phyloP scores from a whole-genome alignment of 2,797 vertebrate genomes.

The Glossophaga mutica region DNA sequence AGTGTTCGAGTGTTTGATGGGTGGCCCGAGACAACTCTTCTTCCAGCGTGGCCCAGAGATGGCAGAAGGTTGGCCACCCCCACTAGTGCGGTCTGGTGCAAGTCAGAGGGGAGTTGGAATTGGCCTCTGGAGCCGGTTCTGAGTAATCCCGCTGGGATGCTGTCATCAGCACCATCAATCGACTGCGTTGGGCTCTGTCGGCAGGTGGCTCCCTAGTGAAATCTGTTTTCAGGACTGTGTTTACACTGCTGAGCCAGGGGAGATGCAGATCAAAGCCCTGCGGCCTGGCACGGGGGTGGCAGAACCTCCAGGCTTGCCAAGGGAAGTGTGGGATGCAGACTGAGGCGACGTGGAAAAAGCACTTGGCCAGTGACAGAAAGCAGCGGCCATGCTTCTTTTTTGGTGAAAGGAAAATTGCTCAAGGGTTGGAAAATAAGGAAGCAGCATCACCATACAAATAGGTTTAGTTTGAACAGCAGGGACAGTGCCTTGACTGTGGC shows the following conservation, averaged over 20 bases:
- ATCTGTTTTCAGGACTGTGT: background rate
- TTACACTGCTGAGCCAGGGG: background rate
- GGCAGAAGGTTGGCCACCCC: too few relatives aligned
- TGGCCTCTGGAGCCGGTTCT: background rate
- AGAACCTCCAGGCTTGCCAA: background rate
- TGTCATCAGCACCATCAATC: background rate
- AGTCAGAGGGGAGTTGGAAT: background rate
- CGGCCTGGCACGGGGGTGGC: background rate
- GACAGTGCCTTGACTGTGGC: background rate
- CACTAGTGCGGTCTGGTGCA: background rate
- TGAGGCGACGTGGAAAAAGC: background rate
- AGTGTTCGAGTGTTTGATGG: too few relatives aligned
- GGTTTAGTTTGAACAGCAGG: background rate
- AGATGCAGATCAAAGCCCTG: background rate
- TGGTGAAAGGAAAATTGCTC: background rate
- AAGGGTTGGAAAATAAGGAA: background rate
- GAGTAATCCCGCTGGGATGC: background rate
- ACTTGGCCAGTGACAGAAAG: background rate
- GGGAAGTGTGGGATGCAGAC: background rate
- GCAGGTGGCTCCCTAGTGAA: background rate
- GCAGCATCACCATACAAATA: background rate
- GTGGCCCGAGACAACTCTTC: too few relatives aligned
- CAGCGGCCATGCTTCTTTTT: background rate
- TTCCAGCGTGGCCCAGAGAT: too few relatives aligned
- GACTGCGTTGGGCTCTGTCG: background rate